These are phyloP conservation scores for Nyctalus aviator DNA, from an alignment of 2,797 vertebrate genomes.

Conservation along the genomic window DNA sequence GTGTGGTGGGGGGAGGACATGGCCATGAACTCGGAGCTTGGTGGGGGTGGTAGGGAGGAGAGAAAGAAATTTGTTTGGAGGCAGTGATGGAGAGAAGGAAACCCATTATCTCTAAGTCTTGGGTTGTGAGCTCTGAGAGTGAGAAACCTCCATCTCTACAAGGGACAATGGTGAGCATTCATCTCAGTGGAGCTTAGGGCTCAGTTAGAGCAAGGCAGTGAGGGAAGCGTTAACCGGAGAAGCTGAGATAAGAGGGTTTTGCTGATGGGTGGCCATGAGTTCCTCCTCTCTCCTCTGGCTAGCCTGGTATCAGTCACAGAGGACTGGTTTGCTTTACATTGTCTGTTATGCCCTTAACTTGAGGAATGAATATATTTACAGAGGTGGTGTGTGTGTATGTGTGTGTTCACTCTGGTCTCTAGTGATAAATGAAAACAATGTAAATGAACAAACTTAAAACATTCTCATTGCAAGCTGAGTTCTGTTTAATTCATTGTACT, in stretches of 20 bases:
- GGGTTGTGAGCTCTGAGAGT: neutral
- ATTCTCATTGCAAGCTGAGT: neutral
- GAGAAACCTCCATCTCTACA: neutral
- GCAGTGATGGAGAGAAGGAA: neutral
- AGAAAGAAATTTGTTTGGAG: neutral
- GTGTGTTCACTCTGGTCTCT: neutral
- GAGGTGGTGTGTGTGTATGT: neutral
- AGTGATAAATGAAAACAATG: neutral
- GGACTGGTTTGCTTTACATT: neutral
- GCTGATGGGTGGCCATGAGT: neutral
- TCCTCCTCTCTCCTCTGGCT: neutral
- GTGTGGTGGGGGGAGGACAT: too few species aligned
- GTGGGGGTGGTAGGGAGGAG: neutral
- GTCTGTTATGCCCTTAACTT: neutral
- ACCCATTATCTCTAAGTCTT: neutral
- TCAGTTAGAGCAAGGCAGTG: neutral
- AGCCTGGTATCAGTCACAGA: neutral
- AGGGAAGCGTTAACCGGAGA: neutral
- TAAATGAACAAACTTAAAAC: neutral
- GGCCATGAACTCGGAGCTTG: neutral
- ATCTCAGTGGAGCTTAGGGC: neutral
- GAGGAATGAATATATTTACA: neutral
- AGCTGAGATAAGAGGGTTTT: neutral
- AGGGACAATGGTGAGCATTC: neutral
- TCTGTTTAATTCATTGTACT: slow-evolving; percentile 11